Base-by-base conservation (phyloP, 2,797 vertebrate species). In the Gallirallus australis region DNA sequence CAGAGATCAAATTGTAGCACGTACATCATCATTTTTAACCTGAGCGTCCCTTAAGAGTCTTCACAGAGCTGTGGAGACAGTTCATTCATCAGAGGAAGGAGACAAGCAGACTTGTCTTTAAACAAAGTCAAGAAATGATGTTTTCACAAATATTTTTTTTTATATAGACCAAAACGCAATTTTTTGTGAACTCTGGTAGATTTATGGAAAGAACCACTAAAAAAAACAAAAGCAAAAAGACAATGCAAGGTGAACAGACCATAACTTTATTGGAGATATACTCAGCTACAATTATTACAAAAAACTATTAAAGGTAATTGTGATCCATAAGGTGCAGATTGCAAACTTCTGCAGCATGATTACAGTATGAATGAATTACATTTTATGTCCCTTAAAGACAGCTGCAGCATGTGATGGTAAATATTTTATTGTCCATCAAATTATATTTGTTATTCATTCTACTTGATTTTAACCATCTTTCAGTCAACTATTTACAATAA, bases 221-320 rank as follows among this genome's bases (percentile, higher is more conserved):
- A 52, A 89, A 5, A 52, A 86, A 71, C n/a, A 81, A 90, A 82
- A n/a, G 68, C 71, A 78, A 50, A 52, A 53, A 35, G 10, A 96
- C 88, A 94, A 94, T 97, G 83, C 94, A 82, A 95, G 95, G 91
- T 97, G 96, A 98, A 98, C 99, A 99, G 99, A 99, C 98, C 98
- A 98, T 98, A 98, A 99, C 98, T 99, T 99, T 99, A 99, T 99
- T 99, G 98, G 98, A 98, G 98, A 99, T 99, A 99, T 98, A 99
- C 98, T 98, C 97, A 97, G 98, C 99, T 99, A 99, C 99, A 99
- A 98, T 99, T 98, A 98, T 98, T 98, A 98, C 97, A 98, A 98
- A 98, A 96, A 95, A 97, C 96, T 96, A 98, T 97, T 97, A 98
- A 98, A 99, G 98, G 98, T 98, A 98, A 98, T 97, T 98, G 98